These are phyloP conservation scores for Drosophila lacicola DNA, from an alignment of 2,888 invertebrate genomes.

Conservation along the genomic window DNA sequence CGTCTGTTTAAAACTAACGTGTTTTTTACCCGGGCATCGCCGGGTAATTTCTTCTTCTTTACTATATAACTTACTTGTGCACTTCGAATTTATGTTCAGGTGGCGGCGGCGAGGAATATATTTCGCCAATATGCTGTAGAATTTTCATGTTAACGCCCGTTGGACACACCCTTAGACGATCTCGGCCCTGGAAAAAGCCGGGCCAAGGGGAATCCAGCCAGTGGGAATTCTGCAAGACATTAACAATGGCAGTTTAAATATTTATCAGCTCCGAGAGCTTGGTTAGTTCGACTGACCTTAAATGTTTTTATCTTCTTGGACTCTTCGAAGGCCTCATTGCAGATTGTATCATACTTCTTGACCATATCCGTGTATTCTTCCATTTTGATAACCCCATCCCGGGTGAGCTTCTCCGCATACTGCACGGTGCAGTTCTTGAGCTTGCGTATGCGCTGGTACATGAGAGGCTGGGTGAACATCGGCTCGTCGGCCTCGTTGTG, in stretches of 20 bases:
- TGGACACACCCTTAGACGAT: constrained; percentile 86
- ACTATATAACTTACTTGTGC: constrained; percentile 85
- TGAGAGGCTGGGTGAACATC: constrained; percentile 96
- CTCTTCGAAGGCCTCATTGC: constrained; percentile 88
- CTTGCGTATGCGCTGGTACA: constrained; percentile 93
- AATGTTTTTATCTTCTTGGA: constrained; percentile 88
- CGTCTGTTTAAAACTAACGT: no score
- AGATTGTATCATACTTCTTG: constrained; percentile 82
- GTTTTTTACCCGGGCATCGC: no score
- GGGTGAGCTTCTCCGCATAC: constrained; percentile 90
- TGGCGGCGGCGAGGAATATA: constrained; percentile 88
- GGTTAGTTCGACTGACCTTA: constrained; percentile 78
- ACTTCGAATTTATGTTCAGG: constrained; percentile 87
- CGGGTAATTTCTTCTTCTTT: no score
- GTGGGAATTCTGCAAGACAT: constrained; percentile 83
- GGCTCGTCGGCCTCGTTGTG: constrained; percentile 98
- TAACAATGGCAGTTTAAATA: not conserved
- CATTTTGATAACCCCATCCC: constrained; percentile 89
- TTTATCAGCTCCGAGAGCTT: not conserved
- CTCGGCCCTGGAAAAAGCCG: constrained; percentile 87
- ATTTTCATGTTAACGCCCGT: constrained; percentile 89
- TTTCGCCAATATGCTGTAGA: constrained; percentile 87
- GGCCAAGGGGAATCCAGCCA: constrained; percentile 92
- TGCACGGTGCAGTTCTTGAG: constrained; percentile 87
- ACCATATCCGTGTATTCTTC: constrained; percentile 87